Percentiles rank a stretch among this genome's conserved stretches.
phyloP scores from a whole-genome alignment of 2,113 vertebrate genomes.

The Rutilus rutilus region DNA sequence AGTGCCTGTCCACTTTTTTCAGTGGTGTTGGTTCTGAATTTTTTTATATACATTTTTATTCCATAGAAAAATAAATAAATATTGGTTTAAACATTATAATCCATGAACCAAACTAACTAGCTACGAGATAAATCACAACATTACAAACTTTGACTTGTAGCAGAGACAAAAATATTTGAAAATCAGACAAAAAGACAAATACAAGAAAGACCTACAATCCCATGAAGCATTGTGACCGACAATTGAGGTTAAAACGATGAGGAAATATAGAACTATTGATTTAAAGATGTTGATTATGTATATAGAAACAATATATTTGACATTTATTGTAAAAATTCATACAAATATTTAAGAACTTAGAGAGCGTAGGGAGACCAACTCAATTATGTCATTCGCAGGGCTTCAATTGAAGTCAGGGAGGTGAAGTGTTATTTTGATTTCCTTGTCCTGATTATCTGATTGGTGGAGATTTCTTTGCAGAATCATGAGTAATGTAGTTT shows the following conservation, averaged over 20 bases:
- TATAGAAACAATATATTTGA: background rate
- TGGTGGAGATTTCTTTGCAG: background rate
- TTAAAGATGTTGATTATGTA: background rate
- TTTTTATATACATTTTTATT: background rate
- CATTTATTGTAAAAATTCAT: background rate
- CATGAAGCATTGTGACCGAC: background rate
- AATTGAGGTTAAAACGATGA: too few relatives aligned
- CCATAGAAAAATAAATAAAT: background rate
- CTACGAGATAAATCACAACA: too few relatives aligned
- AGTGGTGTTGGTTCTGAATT: background rate
- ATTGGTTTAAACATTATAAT: too few relatives aligned
- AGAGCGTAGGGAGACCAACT: background rate
- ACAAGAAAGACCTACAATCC: background rate
- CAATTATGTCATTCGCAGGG: too few relatives aligned
- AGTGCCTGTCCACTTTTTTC: background rate
- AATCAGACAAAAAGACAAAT: background rate
- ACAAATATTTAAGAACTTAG: background rate
- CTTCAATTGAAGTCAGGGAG: too few relatives aligned
- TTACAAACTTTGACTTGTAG: too few relatives aligned
- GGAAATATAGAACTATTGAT: background rate
- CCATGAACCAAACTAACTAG: too few relatives aligned
- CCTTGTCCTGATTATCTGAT: background rate
- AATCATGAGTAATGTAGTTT: background rate
- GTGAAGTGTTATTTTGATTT: too few relatives aligned
- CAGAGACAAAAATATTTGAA: background rate